Evolutionary conservation across 2,797 vertebrate genomes (phyloP).

Genomic region (Bradypus variegatus): DNA sequence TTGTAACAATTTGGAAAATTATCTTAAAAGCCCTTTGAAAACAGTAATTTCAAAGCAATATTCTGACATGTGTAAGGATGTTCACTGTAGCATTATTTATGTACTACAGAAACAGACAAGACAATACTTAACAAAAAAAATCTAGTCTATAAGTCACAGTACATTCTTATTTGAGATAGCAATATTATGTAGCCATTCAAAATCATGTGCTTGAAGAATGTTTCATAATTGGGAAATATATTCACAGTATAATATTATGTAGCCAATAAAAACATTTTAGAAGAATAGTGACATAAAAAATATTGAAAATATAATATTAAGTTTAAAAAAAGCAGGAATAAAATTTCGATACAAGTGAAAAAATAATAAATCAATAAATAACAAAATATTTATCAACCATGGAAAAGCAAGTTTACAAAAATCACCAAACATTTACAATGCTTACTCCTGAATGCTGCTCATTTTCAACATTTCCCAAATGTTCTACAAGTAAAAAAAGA

Average conservation of each 20-base stretch:
- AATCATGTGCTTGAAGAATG: not conserved
- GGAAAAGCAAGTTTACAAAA: slow-evolving; percentile 22
- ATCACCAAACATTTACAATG: not conserved
- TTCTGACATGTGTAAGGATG: not conserved
- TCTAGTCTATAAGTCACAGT: not conserved
- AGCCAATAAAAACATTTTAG: slow-evolving; percentile 6
- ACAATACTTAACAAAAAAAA: not conserved
- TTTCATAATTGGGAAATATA: not conserved
- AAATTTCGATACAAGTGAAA: slow-evolving; percentile 18
- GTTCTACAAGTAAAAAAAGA: not conserved
- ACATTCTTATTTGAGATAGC: not conserved
- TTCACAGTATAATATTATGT: not conserved
- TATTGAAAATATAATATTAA: not conserved
- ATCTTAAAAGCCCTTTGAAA: slow-evolving; percentile 22
- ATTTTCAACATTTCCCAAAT: slow-evolving; percentile 17
- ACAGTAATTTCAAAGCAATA: slow-evolving; percentile 23
- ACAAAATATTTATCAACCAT: not conserved
- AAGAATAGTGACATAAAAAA: slow-evolving; percentile 26
- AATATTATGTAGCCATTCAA: not conserved
- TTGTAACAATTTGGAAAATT: slow-evolving; percentile 24
- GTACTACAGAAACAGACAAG: not conserved
- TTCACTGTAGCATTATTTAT: slow-evolving; percentile 19
- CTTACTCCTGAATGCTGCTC: slow-evolving; percentile 16
- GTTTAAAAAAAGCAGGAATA: not conserved
- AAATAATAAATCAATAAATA: slow-evolving; percentile 1